Percentiles rank a stretch among this genome's conserved stretches.
These are phyloP conservation scores for Hydropsyche betteni DNA, from an alignment of 2,888 invertebrate species.

Conservation along the genomic window DNA sequence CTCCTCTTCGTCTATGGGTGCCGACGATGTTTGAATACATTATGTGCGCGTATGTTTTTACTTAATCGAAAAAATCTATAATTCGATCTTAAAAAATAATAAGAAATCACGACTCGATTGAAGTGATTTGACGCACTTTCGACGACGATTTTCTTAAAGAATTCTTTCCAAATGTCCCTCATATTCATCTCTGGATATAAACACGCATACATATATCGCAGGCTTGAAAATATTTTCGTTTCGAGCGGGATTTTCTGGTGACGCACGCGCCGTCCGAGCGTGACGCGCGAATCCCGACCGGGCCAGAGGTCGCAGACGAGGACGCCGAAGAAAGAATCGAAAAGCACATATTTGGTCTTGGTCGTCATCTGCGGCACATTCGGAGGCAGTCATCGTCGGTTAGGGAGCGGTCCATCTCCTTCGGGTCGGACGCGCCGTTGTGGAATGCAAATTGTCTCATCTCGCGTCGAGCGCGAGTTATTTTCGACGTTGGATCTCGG, in stretches of 20 bases:
- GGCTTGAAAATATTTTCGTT: constrained; percentile 1
- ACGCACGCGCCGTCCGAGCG: constrained; percentile 13
- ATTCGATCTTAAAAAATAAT: too few species aligned
- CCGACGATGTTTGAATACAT: too few species aligned
- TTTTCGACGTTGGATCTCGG: constrained; percentile 50
- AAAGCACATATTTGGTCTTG: constrained; percentile 6
- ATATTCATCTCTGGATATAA: constrained; percentile 32
- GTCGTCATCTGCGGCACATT: not conserved
- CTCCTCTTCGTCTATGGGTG: constrained; percentile 26
- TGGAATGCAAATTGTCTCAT: constrained; percentile 52
- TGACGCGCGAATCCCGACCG: constrained; percentile 19
- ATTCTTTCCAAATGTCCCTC: constrained; percentile 30
- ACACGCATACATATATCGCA: too few species aligned
- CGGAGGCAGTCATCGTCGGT: not conserved
- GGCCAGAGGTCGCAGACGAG: constrained; percentile 15
- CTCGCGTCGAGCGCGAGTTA: constrained; percentile 48
- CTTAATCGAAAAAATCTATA: constrained; percentile 37
- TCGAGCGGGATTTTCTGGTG: constrained; percentile 2
- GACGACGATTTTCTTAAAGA: too few species aligned
- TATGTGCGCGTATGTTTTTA: constrained; percentile 38
- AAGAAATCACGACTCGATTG: too few species aligned
- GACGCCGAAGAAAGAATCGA: not conserved
- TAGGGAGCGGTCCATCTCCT: constrained; percentile 20
- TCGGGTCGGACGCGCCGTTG: constrained; percentile 40
- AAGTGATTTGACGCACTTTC: too few species aligned